A percentile compares a stretch with the other conserved stretches of the same genome.
phyloP scores from a whole-genome alignment of 2,888 invertebrate genomes.

The Chymomyza caudatula region DNA sequence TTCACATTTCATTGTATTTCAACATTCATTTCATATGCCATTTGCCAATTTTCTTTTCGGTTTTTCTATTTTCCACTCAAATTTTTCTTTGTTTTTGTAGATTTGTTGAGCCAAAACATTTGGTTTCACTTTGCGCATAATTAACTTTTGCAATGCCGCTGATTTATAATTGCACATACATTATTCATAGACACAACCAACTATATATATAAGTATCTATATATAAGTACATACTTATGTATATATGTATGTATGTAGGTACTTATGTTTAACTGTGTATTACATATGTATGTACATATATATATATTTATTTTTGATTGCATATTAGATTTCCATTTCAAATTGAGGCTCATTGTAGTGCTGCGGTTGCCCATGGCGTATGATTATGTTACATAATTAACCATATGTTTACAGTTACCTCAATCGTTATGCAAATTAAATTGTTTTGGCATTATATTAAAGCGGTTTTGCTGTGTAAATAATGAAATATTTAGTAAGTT shows the following conservation, averaged over 20 bases:
- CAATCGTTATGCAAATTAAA: background rate
- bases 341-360: background rate
- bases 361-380: background rate
- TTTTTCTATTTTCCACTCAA: background rate
- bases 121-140: constrained; percentile 69
- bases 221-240: constrained; percentile 7
- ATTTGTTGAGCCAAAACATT: constrained; percentile 67
- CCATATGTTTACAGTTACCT: background rate
- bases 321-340: background rate
- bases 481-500: too few species aligned
- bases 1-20: constrained; percentile 20
- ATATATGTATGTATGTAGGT: background rate
- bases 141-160: constrained; percentile 48
- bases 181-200: background rate
- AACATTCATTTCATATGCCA: constrained; percentile 47
- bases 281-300: constrained; percentile 6
- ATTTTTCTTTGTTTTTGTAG: constrained; percentile 20
- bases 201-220: too few species aligned
- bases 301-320: constrained; percentile 1
- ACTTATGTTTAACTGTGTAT: too few species aligned
- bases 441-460: background rate
- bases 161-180: background rate
- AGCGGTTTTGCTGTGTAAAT: background rate
- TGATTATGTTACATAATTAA: background rate
- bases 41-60: background rate